Conservation (phyloP, 2,113 vertebrate genomes). For the Aphelocoma coerulescens region DNA sequence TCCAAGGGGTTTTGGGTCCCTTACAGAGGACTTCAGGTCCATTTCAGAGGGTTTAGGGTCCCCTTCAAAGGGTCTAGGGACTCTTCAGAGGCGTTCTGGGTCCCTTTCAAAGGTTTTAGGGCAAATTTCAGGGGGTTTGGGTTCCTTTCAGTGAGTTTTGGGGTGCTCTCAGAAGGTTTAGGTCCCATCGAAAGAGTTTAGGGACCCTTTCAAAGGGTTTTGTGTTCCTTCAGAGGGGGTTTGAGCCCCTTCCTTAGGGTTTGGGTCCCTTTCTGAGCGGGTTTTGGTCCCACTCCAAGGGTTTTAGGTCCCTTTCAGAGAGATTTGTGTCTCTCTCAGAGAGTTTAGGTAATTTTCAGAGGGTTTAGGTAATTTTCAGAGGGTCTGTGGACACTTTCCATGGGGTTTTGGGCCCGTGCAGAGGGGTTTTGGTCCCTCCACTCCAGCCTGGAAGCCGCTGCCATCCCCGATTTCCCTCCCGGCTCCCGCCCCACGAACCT, state of each 20-base stretch:
- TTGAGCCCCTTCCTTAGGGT: not conserved
- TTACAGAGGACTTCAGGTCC: not conserved
- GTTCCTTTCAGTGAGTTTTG: no score
- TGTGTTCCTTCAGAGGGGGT: not conserved
- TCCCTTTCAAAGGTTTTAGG: no score
- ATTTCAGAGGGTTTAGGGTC: not conserved
- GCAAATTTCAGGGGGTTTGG: not conserved
- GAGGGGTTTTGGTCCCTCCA: not conserved
- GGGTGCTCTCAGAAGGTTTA: not conserved
- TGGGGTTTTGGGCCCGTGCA: fast-evolving
- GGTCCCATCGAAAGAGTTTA: not conserved
- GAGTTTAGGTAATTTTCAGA: no score
- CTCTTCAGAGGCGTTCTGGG: no score
- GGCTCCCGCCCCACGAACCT: not conserved
- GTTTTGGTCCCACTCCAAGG: not conserved
- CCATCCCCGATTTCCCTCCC: not conserved
- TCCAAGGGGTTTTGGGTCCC: no score
- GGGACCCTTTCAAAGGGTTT: not conserved
- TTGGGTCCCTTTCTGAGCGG: not conserved
- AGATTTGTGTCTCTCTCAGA: not conserved
- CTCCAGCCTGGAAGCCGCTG: not conserved
- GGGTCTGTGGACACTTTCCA: no score
- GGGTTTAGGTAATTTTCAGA: not conserved
- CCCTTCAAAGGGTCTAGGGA: not conserved
- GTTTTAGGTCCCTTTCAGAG: not conserved